These are phyloP conservation scores for Daboia siamensis DNA, from an alignment of 2,113 vertebrate species.

Conservation along the genomic window DNA sequence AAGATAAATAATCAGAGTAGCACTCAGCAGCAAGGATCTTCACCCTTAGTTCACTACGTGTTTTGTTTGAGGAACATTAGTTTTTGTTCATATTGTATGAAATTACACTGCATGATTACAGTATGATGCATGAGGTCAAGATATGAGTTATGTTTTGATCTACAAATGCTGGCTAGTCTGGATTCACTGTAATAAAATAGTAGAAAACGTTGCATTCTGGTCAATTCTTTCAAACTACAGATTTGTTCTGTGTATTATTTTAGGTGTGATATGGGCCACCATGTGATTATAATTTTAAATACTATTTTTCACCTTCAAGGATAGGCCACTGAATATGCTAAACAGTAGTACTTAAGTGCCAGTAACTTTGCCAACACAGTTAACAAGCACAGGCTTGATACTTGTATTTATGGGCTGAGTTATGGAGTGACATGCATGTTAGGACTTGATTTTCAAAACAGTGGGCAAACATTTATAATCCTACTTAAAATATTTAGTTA, in stretches of 20 bases:
- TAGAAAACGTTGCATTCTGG: neutral
- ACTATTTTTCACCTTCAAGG: neutral
- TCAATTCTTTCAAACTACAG: neutral
- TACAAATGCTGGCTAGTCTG: neutral
- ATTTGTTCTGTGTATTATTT: neutral
- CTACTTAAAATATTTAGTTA: neutral
- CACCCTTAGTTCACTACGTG: neutral
- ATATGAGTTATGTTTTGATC: neutral
- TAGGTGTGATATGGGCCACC: neutral
- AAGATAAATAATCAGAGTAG: neutral
- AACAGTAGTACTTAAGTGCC: neutral
- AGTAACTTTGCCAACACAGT: neutral
- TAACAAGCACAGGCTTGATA: neutral
- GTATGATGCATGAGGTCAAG: neutral
- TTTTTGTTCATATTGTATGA: neutral
- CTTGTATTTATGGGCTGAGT: neutral
- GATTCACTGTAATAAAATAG: neutral
- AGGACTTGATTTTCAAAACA: slow-evolving; percentile 23
- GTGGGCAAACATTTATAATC: slow-evolving; percentile 10
- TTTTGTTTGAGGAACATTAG: neutral
- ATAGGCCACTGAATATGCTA: neutral
- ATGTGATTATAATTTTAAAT: neutral
- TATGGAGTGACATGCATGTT: neutral
- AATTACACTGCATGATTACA: neutral
- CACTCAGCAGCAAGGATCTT: neutral